Percentiles rank a stretch among this genome's conserved stretches.
These are phyloP conservation scores for Macrosiphum euphorbiae DNA, from an alignment of 2,888 invertebrate species.

Conservation along the genomic window DNA sequence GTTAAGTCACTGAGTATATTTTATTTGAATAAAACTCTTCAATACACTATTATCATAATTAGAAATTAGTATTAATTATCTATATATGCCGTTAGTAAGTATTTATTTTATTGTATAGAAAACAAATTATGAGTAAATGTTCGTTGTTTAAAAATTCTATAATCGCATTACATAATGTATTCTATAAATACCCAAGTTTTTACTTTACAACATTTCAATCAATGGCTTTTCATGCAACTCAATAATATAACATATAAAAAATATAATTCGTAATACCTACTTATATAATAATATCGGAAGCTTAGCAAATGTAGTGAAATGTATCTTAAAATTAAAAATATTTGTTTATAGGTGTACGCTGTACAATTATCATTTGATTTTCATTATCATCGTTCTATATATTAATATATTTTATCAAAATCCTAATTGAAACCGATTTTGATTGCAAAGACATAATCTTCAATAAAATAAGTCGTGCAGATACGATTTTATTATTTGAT, in stretches of 20 bases:
- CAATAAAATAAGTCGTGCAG: neutral
- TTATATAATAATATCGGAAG: too few relatives aligned
- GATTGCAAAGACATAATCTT: neutral
- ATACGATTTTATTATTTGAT: neutral
- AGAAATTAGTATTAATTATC: neutral
- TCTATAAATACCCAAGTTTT: neutral
- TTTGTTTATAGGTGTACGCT: neutral
- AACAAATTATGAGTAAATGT: neutral
- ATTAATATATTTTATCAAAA: neutral
- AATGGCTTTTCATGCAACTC: neutral
- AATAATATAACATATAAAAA: neutral
- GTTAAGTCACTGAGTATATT: neutral
- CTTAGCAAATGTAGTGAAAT: neutral
- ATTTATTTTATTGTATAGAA: neutral
- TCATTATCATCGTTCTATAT: neutral
- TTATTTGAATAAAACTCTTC: neutral
- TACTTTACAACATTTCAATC: neutral
- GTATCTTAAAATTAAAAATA: neutral
- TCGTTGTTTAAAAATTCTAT: neutral
- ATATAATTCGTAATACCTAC: neutral
- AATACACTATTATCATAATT: neutral
- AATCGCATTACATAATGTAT: neutral
- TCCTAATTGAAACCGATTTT: neutral
- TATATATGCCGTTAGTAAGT: neutral
- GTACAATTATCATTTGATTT: neutral